Evolutionary conservation across 2,797 vertebrate species (phyloP).

Genomic region (Taeniopygia guttata): DNA sequence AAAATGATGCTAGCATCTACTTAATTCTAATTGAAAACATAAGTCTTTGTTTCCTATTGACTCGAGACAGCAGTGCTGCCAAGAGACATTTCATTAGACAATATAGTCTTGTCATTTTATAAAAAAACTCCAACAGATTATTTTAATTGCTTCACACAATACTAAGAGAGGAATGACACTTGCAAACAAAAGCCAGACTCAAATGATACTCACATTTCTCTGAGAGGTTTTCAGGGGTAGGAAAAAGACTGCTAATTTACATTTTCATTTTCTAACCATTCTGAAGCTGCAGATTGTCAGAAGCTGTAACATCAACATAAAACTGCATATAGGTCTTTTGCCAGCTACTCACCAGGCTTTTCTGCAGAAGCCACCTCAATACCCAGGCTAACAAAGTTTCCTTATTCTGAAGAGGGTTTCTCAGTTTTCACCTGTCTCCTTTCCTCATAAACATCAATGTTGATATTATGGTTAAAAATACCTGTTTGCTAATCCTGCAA

Average conservation of each 20-base stretch:
- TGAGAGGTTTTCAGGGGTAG: not conserved
- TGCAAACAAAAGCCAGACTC: not conserved
- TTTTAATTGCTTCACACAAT: not conserved
- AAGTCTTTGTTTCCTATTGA: slow-evolving; percentile 37
- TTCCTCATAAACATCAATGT: not conserved
- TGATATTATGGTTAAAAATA: not conserved
- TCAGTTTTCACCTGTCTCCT: not conserved
- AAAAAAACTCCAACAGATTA: not conserved
- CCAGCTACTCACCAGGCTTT: not conserved
- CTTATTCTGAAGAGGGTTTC: not conserved
- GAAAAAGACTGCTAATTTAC: not conserved
- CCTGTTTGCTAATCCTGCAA: not conserved
- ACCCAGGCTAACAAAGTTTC: not conserved
- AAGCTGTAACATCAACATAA: not conserved
- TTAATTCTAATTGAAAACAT: slow-evolving; percentile 60
- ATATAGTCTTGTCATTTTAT: not conserved
- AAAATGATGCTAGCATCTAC: slow-evolving; percentile 5
- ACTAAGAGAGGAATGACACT: not conserved
- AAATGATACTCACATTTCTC: not conserved
- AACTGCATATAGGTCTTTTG: not conserved
- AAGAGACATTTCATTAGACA: slow-evolving; percentile 35
- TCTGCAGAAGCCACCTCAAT: not conserved
- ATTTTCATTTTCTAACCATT: slow-evolving; percentile 2
- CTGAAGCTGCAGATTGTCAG: not conserved
- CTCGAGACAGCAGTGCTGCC: not conserved